Evolutionary conservation across 2,113 vertebrate genomes (phyloP), one percentile per base, ranked within the genome.

Genomic region (Colossoma macropomum): DNA sequence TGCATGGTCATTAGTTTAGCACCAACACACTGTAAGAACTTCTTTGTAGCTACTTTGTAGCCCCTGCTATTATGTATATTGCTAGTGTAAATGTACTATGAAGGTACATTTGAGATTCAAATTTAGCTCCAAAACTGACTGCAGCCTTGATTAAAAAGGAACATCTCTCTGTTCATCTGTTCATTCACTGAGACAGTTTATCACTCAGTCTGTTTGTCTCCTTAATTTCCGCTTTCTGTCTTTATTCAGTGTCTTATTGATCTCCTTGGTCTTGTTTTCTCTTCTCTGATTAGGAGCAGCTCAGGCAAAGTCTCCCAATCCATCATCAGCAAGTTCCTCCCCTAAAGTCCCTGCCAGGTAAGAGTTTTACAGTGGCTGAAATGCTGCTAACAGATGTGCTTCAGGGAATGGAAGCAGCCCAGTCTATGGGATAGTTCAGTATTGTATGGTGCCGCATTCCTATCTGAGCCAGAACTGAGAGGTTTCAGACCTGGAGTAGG

Each of bases 331-430:
- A 19, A 91, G 93, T 82, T 94, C 94, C 0, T 92, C 92, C 5
- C 94, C 93, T 81, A 96, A 94, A 89, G 94, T 95, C 82, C 90
- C 88, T 0, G 94, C 93, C 91, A 95, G 97, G 98, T 98, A 89
- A 95, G 95, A 89, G 13, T 17, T 25, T 38, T 48, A 4, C n/a
- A 65, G 28, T 34, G 13, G 41, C 27, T 30, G 15, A 38, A n/a
- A 66, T 23, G n/a, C 48, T 4, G 54, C 2, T 8, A 77, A 30
- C 65, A 70, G 21, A 38, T 38, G 66, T 38, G 32, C 28, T 16
- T 12, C 19, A 7, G 28, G 15, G 13, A 30, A 11, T 17, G 10
- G 15, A 66, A 28, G 15, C 41, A 9, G 41, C 10, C 63, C 16
- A 52, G 50, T 17, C 50, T 52, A 45, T 45, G 41, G 5, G 9